Evolutionary conservation across 2,888 invertebrate genomes (phyloP).

Genomic region (Temnothorax rugatulus): DNA sequence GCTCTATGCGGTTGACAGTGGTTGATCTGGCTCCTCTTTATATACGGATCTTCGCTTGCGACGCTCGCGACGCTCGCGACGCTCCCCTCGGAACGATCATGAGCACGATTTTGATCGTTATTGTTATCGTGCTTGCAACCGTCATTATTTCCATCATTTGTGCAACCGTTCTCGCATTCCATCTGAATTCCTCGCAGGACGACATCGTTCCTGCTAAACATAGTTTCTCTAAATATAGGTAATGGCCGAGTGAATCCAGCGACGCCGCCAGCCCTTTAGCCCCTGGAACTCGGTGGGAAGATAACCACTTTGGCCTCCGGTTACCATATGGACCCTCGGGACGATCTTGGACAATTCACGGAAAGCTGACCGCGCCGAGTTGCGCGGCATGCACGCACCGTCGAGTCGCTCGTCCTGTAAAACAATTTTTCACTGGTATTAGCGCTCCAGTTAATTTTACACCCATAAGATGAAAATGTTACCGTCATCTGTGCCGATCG

Average conservation of each 20-base stretch:
- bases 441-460: not conserved
- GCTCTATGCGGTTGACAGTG: slow-evolving; percentile 67
- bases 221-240: slow-evolving; percentile 82
- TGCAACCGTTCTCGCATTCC: slow-evolving; percentile 13
- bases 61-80: not conserved
- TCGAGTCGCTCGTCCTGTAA: slow-evolving; percentile 74
- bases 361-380: slow-evolving; percentile 65
- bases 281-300: slow-evolving; percentile 81
- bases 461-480: not conserved
- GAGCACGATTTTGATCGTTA: slow-evolving; percentile 27
- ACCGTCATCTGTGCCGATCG: not conserved
- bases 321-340: slow-evolving; percentile 83
- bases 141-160: slow-evolving; percentile 56
- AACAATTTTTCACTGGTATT: not conserved
- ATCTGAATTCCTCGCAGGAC: slow-evolving; percentile 65
- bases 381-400: slow-evolving; percentile 82
- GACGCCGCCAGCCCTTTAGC: slow-evolving; percentile 84
- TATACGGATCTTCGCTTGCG: slow-evolving; percentile 68
- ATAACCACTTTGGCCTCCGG: slow-evolving; percentile 76
- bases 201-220: slow-evolving; percentile 79
- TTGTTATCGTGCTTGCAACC: slow-evolving; percentile 67
- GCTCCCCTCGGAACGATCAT: slow-evolving; percentile 21
- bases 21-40: slow-evolving; percentile 70
- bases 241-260: slow-evolving; percentile 81
- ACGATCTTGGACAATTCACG: slow-evolving; percentile 74